These are phyloP conservation scores for Octonoba sinensis DNA, from an alignment of 2,888 invertebrate species.

Conservation along the genomic window DNA sequence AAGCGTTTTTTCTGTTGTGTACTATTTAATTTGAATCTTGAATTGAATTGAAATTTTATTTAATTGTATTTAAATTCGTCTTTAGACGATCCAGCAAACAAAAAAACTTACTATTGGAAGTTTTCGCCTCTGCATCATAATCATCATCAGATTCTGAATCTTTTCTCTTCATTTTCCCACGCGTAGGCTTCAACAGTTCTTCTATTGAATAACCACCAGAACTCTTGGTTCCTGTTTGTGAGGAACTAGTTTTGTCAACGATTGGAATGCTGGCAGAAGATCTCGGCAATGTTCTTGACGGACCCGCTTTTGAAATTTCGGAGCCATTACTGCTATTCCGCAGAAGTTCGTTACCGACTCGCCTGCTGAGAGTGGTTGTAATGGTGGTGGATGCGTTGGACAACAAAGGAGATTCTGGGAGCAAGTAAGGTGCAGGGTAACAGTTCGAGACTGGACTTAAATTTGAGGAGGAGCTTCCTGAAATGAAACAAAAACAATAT, in stretches of 20 bases:
- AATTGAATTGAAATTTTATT: no score
- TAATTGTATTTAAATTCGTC: no score
- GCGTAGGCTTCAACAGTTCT: slow-evolving; percentile 78
- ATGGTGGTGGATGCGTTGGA: not conserved
- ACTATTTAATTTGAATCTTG: no score
- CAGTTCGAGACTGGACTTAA: not conserved
- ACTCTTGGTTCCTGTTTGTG: slow-evolving; percentile 1
- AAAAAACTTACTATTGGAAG: not conserved
- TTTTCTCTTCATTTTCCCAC: slow-evolving; percentile 1
- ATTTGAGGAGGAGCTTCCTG: slow-evolving; percentile 58
- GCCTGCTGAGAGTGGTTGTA: not conserved
- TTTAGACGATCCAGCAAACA: no score
- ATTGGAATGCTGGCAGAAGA: not conserved
- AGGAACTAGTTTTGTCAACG: not conserved
- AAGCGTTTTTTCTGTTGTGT: no score
- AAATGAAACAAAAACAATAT: slow-evolving; percentile 66
- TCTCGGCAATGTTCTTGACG: not conserved
- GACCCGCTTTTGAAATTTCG: not conserved
- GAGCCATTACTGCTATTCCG: not conserved
- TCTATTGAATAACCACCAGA: slow-evolving; percentile 83
- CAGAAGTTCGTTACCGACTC: not conserved
- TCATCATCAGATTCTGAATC: slow-evolving; percentile 6
- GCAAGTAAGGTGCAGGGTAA: slow-evolving; percentile 24
- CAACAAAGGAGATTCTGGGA: slow-evolving; percentile 17
- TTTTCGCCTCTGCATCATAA: slow-evolving; percentile 7